These are phyloP conservation scores for Ceyx melanurus DNA, from an alignment of 2,113 vertebrate species.

Conservation along the genomic window DNA sequence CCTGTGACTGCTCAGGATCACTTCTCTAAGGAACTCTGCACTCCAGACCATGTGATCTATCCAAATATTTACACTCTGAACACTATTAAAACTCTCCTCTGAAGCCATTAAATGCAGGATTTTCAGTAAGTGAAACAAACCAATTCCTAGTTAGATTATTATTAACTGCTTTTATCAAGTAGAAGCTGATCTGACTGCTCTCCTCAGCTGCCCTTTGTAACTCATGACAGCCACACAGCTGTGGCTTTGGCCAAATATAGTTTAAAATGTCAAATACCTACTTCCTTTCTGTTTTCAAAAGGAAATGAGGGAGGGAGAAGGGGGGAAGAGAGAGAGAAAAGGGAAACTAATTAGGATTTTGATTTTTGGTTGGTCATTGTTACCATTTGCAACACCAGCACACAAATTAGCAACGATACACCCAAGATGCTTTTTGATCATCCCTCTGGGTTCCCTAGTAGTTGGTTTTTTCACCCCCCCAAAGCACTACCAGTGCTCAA, in stretches of 20 bases:
- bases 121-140: not conserved
- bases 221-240: not conserved
- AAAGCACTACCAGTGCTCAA: not conserved
- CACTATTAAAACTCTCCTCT: not conserved
- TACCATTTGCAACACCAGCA: not conserved
- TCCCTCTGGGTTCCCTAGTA: not conserved
- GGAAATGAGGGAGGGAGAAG: not conserved
- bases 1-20: not conserved
- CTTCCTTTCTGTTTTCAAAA: not conserved
- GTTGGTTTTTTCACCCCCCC: not conserved
- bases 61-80: constrained; percentile 34
- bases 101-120: not conserved
- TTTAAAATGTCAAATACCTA: not conserved
- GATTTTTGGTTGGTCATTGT: not conserved
- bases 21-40: not conserved
- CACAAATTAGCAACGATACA: not conserved
- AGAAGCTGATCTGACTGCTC: not conserved
- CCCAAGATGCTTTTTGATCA: not conserved
- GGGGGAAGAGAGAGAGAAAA: not conserved
- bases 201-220: not conserved
- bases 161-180: not conserved
- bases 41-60: not conserved
- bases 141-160: not conserved
- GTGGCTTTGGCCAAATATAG: not conserved
- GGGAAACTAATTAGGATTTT: not conserved